phyloP scores from a whole-genome alignment of 1,140 invertebrate species.

The Calliphora vicina region DNA sequence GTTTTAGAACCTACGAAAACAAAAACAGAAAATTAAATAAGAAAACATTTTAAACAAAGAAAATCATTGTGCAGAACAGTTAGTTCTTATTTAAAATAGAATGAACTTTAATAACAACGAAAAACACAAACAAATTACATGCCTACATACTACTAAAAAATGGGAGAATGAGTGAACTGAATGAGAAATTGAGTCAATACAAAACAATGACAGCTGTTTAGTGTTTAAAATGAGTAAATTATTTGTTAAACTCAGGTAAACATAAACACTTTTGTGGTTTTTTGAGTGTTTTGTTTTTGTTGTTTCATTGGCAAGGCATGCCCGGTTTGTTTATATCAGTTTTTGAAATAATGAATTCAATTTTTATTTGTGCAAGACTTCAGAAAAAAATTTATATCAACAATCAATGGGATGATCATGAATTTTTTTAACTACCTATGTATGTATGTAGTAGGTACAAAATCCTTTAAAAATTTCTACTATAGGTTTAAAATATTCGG shows the following conservation, averaged over 20 bases:
- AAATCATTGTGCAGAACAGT: background rate
- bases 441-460: too few relatives aligned
- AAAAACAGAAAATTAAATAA: background rate
- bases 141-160: background rate
- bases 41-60: background rate
- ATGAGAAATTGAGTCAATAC: background rate
- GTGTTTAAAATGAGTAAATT: background rate
- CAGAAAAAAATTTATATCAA: too few relatives aligned
- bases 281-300: background rate
- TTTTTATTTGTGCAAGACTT: too few relatives aligned
- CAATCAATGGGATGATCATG: too few relatives aligned
- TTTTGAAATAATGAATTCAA: background rate
- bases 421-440: too few relatives aligned
- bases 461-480: too few relatives aligned
- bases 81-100: conserved; percentile 11
- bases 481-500: too few relatives aligned
- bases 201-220: background rate
- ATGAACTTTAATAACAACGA: background rate
- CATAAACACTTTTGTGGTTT: background rate
- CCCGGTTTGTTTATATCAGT: background rate
- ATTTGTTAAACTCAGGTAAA: background rate
- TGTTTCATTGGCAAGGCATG: background rate
- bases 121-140: background rate
- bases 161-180: background rate
- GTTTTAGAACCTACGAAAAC: background rate